Percentiles rank a stretch among this genome's conserved stretches.
phyloP scores from a whole-genome alignment of 2,113 vertebrate species.

The Poeciliopsis occidentalis region DNA sequence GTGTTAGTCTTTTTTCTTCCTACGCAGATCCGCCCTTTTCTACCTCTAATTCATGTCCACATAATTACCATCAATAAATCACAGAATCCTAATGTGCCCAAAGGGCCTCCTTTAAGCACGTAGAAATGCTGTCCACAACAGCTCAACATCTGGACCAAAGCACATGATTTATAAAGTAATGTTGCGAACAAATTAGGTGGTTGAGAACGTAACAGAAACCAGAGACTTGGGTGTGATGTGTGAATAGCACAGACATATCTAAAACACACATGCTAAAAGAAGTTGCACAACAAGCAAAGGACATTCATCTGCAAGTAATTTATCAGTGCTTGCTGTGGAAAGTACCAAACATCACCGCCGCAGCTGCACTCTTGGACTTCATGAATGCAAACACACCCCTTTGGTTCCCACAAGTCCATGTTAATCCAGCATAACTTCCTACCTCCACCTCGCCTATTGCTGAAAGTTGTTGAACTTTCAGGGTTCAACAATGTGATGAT shows the following conservation, averaged over 20 bases:
- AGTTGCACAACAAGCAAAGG: conserved; percentile 57
- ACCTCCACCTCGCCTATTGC: not conserved
- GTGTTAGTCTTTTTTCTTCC: not conserved
- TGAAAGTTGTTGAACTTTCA: not conserved
- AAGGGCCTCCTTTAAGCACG: conserved; percentile 10
- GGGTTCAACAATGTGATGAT: conserved; percentile 15
- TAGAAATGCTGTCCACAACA: conserved; percentile 19
- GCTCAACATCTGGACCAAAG: conserved; percentile 57
- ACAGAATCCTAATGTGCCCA: conserved; percentile 32
- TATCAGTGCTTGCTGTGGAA: conserved; percentile 63
- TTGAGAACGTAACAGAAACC: conserved; percentile 58
- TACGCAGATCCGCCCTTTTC: not conserved
- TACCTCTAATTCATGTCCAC: conserved; percentile 6
- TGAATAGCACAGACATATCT: conserved; percentile 57
- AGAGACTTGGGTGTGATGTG: conserved; percentile 64
- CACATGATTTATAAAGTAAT: conserved; percentile 56
- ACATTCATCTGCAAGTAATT: conserved; percentile 71
- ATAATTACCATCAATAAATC: conserved; percentile 32
- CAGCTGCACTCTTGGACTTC: conserved; percentile 56
- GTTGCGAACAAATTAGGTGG: conserved; percentile 64
- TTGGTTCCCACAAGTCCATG: conserved; percentile 25
- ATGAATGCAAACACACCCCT: conserved; percentile 32
- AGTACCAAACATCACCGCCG: conserved; percentile 81
- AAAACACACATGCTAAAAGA: conserved; percentile 57
- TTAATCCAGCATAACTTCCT: not conserved